Base-by-base conservation (phyloP, 1,140 invertebrate species). In the Mercenaria mercenaria region DNA sequence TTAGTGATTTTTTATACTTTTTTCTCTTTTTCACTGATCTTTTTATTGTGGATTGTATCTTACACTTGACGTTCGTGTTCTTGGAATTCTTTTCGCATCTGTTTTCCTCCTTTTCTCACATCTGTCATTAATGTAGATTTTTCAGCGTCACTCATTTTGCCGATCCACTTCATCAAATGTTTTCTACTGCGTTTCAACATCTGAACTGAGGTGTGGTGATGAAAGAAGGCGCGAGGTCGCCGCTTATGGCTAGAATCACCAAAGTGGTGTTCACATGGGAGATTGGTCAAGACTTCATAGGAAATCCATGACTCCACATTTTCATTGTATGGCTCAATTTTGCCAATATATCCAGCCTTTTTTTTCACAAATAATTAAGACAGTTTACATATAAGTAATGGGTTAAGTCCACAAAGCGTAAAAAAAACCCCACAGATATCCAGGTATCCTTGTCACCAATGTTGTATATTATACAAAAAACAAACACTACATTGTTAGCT, bases 181-280 rank as follows among this genome's bases (percentile, higher is more conserved):
- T 18, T 56, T 79, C 76, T 52, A 43, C 52, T 79, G 3, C 47
- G 43, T 41, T 79, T 79, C 18, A 79, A 29, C 23, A 79, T 37
- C 29, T 52, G 47, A 6, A 79, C 32, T 15, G 43, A 52, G 4
- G 43, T 43, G 23, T 79, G 41, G 20, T 79, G 43, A n/a, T 79
- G 43, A 20, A 43, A 32, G 4, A 18, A 52, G 6, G 43, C 76
- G 29, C 41, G 11, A 20, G 76, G 76, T 34, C 52, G 37, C 32
- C 47, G 18, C 1, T 23, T 50, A 15, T 79, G 50, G 37, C 79
- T 81, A 15, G 32, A 23, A 81, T 81, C 79, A 39, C 43, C 76
- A 79, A 59, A 79, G n/a, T 79, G 76, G 26, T 56, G 76, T 34
- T 79, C 76, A 34, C 76, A 79, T 23, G n/a, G 4, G 6, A 79